Evolutionary conservation across 2,888 invertebrate species (phyloP).

Genomic region (Drosophila leonis): DNA sequence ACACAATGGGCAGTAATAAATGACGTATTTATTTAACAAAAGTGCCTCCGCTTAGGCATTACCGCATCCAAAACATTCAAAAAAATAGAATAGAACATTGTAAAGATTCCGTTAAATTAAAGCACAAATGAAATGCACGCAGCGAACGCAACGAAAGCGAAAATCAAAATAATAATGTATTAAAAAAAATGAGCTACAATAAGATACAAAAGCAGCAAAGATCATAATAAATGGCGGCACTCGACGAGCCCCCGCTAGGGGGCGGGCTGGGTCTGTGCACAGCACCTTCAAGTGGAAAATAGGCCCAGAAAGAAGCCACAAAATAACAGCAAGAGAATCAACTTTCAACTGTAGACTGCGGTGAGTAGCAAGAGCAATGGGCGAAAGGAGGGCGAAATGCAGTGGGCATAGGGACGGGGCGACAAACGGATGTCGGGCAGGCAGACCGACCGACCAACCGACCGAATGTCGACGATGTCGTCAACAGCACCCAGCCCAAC

Average conservation of each 20-base stretch:
- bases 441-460: slow-evolving; percentile 1
- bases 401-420: background rate
- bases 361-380: background rate
- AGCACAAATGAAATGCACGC: slow-evolving; percentile 53
- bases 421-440: slow-evolving; percentile 25
- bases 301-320: slow-evolving; percentile 57
- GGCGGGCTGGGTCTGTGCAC: slow-evolving; percentile 11
- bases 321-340: slow-evolving; percentile 29
- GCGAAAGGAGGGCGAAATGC: background rate
- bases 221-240: slow-evolving; percentile 45
- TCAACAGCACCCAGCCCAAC: slow-evolving; percentile 44
- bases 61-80: slow-evolving; percentile 30
- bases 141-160: slow-evolving; percentile 36
- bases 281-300: slow-evolving; percentile 59
- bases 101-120: slow-evolving; percentile 63
- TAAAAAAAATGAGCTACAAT: slow-evolving; percentile 61
- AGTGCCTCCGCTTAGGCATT: slow-evolving; percentile 32
- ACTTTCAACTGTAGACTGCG: slow-evolving; percentile 4
- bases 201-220: slow-evolving; percentile 58
- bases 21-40: slow-evolving; percentile 51
- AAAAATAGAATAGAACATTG: slow-evolving; percentile 46
- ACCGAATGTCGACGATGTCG: slow-evolving; percentile 27
- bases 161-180: slow-evolving; percentile 58
- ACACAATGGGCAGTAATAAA: slow-evolving; percentile 47
- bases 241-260: background rate